phyloP scores from a whole-genome alignment of 2,888 invertebrate species.

The Melangyna quadrimaculata region DNA sequence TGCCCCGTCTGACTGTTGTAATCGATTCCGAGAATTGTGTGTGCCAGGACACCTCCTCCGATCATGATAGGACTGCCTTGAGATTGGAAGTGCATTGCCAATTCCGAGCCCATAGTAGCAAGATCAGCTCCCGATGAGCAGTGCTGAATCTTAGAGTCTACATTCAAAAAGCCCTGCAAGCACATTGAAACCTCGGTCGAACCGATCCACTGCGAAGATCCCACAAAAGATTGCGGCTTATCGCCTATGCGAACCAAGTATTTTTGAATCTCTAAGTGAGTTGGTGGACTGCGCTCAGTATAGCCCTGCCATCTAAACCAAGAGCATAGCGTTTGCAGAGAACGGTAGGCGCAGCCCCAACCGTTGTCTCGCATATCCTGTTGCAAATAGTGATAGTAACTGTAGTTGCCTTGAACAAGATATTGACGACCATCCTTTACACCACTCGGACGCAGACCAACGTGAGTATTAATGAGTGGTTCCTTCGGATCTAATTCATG shows the following conservation, averaged over 20 bases:
- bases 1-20: conserved; percentile 90
- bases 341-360: conserved; percentile 99
- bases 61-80: conserved; percentile 99
- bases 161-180: conserved; percentile 89
- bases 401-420: conserved; percentile 91
- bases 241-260: conserved; percentile 97
- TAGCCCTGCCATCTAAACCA: conserved; percentile 97
- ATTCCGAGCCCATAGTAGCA: conserved; percentile 88
- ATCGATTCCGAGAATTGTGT: conserved; percentile 97
- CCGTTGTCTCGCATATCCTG: conserved; percentile 96
- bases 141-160: conserved; percentile 90
- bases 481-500: conserved; percentile 80
- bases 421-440: conserved; percentile 82
- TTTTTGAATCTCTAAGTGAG: conserved; percentile 93
- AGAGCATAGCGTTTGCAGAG: conserved; percentile 96
- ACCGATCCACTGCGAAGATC: conserved; percentile 98
- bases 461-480: conserved; percentile 89
- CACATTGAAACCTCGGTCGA: conserved; percentile 98
- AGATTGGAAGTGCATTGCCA: conserved; percentile 94
- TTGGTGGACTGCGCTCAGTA: conserved; percentile 88
- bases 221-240: conserved; percentile 92
- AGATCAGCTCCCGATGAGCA: conserved; percentile 94
- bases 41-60: conserved; percentile 98
- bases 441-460: conserved; percentile 80
- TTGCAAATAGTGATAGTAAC: conserved; percentile 98